Percentiles rank a stretch among this genome's conserved stretches.
Conservation (phyloP, 2,888 invertebrate species). For the Allolobophora icterica region DNA sequence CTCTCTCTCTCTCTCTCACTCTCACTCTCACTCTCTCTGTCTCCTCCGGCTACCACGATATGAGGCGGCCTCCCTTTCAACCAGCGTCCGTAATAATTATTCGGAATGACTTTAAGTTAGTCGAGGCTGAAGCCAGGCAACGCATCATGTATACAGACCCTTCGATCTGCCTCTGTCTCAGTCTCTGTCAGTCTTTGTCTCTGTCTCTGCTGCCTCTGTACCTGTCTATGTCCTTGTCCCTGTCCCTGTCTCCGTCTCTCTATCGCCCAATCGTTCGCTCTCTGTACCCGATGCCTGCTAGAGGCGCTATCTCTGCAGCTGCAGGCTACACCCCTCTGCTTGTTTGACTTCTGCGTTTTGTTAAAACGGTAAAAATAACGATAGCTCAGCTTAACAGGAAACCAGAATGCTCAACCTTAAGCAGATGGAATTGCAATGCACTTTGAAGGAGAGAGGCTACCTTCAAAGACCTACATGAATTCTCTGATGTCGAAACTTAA, state of each 20-base stretch:
- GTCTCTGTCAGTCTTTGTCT: not conserved
- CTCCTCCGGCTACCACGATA: no score
- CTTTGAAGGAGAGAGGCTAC: not conserved
- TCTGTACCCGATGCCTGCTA: not conserved
- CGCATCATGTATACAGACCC: no score
- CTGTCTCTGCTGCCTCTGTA: no score
- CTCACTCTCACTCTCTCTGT: no score
- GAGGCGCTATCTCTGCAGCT: no score
- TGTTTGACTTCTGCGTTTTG: not conserved
- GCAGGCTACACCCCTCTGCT: no score
- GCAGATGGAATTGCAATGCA: not conserved
- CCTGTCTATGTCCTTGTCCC: no score
- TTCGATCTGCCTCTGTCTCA: not conserved
- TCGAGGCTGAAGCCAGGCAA: no score
- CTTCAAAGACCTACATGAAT: not conserved
- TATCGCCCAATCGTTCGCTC: no score
- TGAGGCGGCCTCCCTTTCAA: not conserved
- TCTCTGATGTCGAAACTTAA: no score
- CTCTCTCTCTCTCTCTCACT: not conserved
- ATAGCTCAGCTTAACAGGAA: not conserved
- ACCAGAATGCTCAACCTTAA: not conserved
- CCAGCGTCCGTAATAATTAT: not conserved
- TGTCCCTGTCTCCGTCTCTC: no score
- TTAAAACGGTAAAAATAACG: not conserved
- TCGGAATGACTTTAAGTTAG: not conserved